Evolutionary conservation across 2,797 vertebrate species (phyloP), one percentile per base, ranked within the genome.

Genomic region (Pelobates cultripes): DNA sequence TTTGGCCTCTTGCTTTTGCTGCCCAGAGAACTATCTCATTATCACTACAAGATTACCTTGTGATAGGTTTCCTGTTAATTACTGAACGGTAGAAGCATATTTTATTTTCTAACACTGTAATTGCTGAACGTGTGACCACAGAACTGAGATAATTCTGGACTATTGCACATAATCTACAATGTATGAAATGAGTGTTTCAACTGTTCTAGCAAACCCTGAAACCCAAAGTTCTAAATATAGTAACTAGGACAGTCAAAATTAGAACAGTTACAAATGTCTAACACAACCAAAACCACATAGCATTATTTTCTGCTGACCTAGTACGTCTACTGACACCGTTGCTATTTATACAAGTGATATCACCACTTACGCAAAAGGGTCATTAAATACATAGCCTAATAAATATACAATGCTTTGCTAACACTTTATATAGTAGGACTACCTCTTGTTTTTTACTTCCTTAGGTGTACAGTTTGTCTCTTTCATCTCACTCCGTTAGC

Each of bases 151-250:
- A 42, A 51, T 67, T 69, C 43, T 41, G 13, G 47, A 44, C 14
- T 66, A 41, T 57, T 13, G 13, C 40, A 79, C 4, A 63, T 43
- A n/a, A 6, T 28, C n/a, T 28, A 40, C n/a, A 66, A 66, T 6
- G 45, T 28, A 28, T 28, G 28, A 28, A 28, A 28, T 5, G 2
- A 74, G 53, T 12, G 44, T 3, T 60, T 42, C 43, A 80, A 51
- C 53, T 17, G 42, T 12, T 61, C n/a, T 51, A 7, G 4, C 8
- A 74, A 40, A 28, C 43, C 12, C 2, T 43, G 71, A 77, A 69
- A 66, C 73, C 51, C 55, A 69, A 28, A 28, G 28, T 28, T 28
- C 73, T 71, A 81, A 76, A 71, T 40, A 75, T 81, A 76, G 73
- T 53, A 81, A 70, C 43, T 64, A 71, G 79, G 51, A 4, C 64